Conservation (phyloP, 2,888 invertebrate genomes). For the Ctenicera cuprea region DNA sequence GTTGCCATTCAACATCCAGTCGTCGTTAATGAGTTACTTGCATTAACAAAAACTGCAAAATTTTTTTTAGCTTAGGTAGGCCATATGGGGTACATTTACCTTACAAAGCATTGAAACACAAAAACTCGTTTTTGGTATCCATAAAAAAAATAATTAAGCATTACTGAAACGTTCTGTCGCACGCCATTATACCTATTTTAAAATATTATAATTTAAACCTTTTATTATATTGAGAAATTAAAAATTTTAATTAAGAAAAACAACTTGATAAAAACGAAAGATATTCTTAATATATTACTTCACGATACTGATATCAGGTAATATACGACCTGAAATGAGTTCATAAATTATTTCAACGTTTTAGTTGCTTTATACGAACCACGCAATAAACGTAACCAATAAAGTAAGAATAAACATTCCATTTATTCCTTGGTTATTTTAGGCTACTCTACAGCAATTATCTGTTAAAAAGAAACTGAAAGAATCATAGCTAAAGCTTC, state of each 20-base stretch:
- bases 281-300: slow-evolving; percentile 23
- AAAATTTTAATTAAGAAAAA: slow-evolving; percentile 26
- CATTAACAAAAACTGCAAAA: too few relatives aligned
- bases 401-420: too few relatives aligned
- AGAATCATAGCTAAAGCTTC: too few relatives aligned
- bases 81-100: too few relatives aligned
- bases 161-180: neutral
- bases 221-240: neutral
- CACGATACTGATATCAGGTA: slow-evolving; percentile 18
- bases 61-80: too few relatives aligned
- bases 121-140: too few relatives aligned
- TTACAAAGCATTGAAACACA: too few relatives aligned
- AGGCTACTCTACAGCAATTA: too few relatives aligned
- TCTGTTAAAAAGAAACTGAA: too few relatives aligned
- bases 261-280: slow-evolving; percentile 17
- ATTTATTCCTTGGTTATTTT: too few relatives aligned
- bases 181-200: neutral
- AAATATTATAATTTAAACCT: slow-evolving; percentile 16
- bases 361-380: slow-evolving; percentile 11
- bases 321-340: slow-evolving; percentile 16
- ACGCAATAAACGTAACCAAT: slow-evolving; percentile 3
- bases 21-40: too few relatives aligned
- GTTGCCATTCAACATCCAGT: too few relatives aligned
- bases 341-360: slow-evolving; percentile 24
- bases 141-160: neutral